Conservation (phyloP, 2,888 invertebrate species). For the Synanthedon tipuliformis region DNA sequence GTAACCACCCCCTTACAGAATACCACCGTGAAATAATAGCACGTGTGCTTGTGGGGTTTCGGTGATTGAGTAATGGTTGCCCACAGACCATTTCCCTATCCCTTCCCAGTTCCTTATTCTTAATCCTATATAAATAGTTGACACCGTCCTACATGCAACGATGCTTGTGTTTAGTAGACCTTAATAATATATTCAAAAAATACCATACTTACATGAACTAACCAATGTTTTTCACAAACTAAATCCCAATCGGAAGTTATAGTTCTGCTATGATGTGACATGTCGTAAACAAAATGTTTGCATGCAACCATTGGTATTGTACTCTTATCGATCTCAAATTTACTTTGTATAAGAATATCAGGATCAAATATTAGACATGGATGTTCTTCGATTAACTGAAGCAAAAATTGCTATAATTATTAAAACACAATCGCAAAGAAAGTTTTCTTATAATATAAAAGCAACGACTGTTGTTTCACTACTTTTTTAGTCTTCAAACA, state of each 20-base stretch:
- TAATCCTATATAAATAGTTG: no score
- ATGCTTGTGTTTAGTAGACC: no score
- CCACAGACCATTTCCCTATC: no score
- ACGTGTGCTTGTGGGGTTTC: no score
- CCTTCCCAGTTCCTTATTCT: no score
- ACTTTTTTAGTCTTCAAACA: no score
- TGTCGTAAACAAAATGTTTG: constrained; percentile 64
- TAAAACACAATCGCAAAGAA: not conserved
- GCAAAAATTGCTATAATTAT: not conserved
- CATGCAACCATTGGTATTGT: constrained; percentile 45
- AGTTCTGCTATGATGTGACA: constrained; percentile 67
- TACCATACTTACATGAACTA: constrained; percentile 53
- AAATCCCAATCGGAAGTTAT: constrained; percentile 76
- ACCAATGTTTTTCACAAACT: constrained; percentile 70
- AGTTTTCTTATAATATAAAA: not conserved
- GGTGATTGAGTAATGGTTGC: no score
- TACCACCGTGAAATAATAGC: no score
- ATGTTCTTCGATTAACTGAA: constrained; percentile 40
- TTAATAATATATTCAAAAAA: not conserved
- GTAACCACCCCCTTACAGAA: no score
- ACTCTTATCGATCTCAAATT: constrained; percentile 20
- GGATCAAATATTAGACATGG: constrained; percentile 60
- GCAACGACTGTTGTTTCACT: no score
- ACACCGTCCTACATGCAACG: no score
- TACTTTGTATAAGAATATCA: constrained; percentile 30